Conservation (phyloP, 2,797 vertebrate species). For the Muscicapa comitata region DNA sequence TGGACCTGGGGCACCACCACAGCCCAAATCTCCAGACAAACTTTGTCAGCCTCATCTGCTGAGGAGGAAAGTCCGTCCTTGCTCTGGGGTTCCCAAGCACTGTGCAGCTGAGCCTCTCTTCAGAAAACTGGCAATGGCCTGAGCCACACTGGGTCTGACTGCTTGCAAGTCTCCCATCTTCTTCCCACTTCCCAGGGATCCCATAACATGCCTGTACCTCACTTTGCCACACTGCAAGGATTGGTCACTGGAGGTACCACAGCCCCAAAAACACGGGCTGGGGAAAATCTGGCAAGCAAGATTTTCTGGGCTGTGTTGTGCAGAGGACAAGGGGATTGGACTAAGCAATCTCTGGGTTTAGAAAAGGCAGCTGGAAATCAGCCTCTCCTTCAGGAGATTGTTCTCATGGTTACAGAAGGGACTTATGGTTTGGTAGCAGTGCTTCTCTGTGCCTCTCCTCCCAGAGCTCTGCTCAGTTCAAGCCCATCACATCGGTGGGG, state of each 20-base stretch:
- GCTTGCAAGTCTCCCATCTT: not conserved
- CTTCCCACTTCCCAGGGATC: not conserved
- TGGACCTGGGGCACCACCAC: not conserved
- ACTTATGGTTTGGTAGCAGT: not conserved
- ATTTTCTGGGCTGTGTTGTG: not conserved
- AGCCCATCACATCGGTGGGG: not conserved
- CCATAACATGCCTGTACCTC: accelerated
- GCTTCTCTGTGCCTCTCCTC: not conserved
- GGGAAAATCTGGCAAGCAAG: not conserved
- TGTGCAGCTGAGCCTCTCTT: not conserved
- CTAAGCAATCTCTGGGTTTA: not conserved
- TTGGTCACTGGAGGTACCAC: not conserved
- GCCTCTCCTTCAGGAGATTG: not conserved
- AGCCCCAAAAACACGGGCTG: not conserved
- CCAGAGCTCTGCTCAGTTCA: not conserved
- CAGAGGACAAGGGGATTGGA: not conserved
- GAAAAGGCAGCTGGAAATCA: not conserved
- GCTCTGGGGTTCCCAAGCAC: not conserved
- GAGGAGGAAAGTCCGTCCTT: not conserved
- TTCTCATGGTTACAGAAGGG: not conserved
- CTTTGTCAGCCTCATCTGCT: not conserved
- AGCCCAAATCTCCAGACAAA: not conserved
- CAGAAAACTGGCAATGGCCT: not conserved
- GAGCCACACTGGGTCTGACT: not conserved
- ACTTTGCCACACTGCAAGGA: not conserved